Evolutionary conservation across 2,797 vertebrate species (phyloP), one percentile per base, ranked within the genome.

Genomic region (Myiotriccus ornatus): DNA sequence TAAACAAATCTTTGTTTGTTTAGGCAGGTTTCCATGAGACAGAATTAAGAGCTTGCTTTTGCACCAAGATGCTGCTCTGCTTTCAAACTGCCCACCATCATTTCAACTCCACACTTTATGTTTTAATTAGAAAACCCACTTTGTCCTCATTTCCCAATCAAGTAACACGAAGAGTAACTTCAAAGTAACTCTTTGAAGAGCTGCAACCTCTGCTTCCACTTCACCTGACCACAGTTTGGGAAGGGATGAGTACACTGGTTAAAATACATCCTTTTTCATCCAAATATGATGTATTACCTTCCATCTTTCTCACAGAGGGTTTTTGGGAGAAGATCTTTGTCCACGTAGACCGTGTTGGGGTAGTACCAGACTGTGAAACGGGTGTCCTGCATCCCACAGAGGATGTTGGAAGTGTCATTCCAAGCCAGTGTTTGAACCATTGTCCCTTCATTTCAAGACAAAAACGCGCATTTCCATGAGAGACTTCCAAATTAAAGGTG

Each of bases 361-460:
- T 99, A 99, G 96, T 98, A 99, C 99, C 99, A 99, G 90, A 99
- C 98, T 4, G 98, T 98, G 67, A 99, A 97, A 73, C 95, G 98
- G 86, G 96, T 98, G 88, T 99, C 99, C 83, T 99, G 99, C 92
- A 99, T 98, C 64, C 99, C 99, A 97, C 99, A 99, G 17, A 99
- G 97, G 89, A 99, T 98, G 97, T 99, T 99, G 67, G 98, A 98
- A 0, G 97, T 94, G 95, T 99, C 99, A 57, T 99, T 99, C 99
- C 99, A 99, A 12, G 98, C 98, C 97, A 99, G 94, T 34, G 98
- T 99, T 93, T 99, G 98, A 65, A 99, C 98, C 99, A 99, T 99
- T 25, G 98, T 98, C 63, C 99, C 99, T 99, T 93, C n/a, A 91
- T 56, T 86, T 59, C 87, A 43, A 96, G 62, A 60, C 4, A 95